These are phyloP conservation scores for Drosophila neutralis DNA, from an alignment of 2,888 invertebrate species.

Conservation along the genomic window DNA sequence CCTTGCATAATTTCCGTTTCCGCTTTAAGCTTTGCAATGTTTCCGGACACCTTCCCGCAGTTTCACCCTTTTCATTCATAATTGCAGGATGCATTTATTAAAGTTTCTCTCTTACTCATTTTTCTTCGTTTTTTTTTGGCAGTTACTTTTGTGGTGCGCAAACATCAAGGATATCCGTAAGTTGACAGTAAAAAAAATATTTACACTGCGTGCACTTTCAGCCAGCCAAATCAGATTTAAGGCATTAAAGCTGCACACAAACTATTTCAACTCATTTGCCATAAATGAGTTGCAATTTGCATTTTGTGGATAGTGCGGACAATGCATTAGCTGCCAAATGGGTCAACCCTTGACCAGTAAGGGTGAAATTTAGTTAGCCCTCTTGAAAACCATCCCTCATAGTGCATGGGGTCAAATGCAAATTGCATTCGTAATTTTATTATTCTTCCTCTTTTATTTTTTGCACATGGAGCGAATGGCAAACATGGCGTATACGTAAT, in stretches of 20 bases:
- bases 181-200: constrained; percentile 75
- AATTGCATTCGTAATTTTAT: constrained; percentile 54
- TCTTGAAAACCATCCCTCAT: constrained; percentile 1
- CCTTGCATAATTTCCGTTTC: constrained; percentile 52
- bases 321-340: constrained; percentile 52
- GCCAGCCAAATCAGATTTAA: constrained; percentile 31
- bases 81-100: constrained; percentile 77
- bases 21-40: constrained; percentile 42
- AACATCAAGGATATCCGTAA: constrained; percentile 79
- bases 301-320: constrained; percentile 12
- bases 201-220: constrained; percentile 49
- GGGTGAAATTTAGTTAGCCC: constrained; percentile 45
- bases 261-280: constrained; percentile 32
- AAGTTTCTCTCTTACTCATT: constrained; percentile 21
- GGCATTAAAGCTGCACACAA: constrained; percentile 36
- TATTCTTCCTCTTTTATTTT: constrained; percentile 21
- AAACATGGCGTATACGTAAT: constrained; percentile 64
- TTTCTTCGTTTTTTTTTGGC: background rate
- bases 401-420: constrained; percentile 49
- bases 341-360: constrained; percentile 24
- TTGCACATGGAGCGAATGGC: constrained; percentile 35
- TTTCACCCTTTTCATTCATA: constrained; percentile 65
- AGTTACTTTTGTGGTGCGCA: constrained; percentile 43
- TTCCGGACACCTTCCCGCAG: constrained; percentile 53
- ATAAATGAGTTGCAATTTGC: constrained; percentile 51